Percentiles rank a stretch among this genome's conserved stretches.
Evolutionary conservation across 2,113 vertebrate genomes (phyloP).

Genomic region (Cromileptes altivelis): DNA sequence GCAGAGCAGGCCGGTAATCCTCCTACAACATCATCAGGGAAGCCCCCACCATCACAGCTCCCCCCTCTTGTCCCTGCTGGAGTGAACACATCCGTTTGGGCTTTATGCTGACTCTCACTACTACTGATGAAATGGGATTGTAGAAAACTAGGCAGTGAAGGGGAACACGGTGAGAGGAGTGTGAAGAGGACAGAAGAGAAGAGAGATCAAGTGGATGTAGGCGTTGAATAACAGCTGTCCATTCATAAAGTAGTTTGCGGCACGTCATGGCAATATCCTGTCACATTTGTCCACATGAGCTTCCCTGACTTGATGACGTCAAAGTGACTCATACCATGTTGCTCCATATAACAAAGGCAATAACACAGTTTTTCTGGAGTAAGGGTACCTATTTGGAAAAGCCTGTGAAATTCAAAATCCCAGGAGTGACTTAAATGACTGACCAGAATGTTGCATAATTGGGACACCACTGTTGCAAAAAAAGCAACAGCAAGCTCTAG

Average conservation of each 20-base stretch:
- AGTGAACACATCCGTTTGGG: conserved; percentile 71
- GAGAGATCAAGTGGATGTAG: conserved; percentile 35
- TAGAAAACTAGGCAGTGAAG: not conserved
- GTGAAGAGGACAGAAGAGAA: not conserved
- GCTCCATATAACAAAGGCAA: not conserved
- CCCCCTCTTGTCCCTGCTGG: not conserved
- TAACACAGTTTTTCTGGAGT: not conserved
- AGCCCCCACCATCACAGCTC: conserved; percentile 16
- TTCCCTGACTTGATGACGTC: conserved; percentile 22
- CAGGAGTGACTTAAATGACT: too few relatives aligned
- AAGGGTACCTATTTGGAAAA: too few relatives aligned
- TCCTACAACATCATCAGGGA: conserved; percentile 60
- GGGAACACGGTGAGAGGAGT: not conserved
- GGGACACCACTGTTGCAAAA: too few relatives aligned
- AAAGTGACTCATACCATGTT: conserved; percentile 11
- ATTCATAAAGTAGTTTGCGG: conserved; percentile 60
- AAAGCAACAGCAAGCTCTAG: too few relatives aligned
- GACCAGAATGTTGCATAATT: too few relatives aligned
- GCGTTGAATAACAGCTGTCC: conserved; percentile 38
- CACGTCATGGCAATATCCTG: conserved; percentile 47
- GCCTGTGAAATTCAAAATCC: too few relatives aligned
- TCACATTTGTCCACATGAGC: conserved; percentile 24
- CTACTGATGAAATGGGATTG: conserved; percentile 32
- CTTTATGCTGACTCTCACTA: conserved; percentile 32
- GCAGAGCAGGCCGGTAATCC: conserved; percentile 56